These are phyloP conservation scores for Hepsetus odoe DNA, from an alignment of 2,113 vertebrate species.

Conservation along the genomic window DNA sequence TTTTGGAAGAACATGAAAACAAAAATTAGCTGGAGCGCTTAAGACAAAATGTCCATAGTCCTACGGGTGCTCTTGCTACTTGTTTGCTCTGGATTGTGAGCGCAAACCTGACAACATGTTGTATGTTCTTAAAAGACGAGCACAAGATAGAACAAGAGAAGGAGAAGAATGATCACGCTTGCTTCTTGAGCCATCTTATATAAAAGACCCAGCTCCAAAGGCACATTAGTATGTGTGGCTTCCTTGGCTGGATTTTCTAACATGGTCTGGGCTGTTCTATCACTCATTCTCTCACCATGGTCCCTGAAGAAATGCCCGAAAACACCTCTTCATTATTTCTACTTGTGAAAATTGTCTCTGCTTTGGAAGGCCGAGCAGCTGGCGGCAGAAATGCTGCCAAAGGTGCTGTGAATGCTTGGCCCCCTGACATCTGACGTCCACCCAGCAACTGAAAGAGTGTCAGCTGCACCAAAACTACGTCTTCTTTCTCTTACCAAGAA, in stretches of 20 bases:
- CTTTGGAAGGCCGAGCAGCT: slow-evolving; percentile 68
- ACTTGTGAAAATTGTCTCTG: slow-evolving; percentile 72
- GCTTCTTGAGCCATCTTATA: not conserved
- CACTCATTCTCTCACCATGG: not conserved
- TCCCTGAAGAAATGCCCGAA: slow-evolving; percentile 60
- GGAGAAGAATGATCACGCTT: not conserved
- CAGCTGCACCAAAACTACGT: not conserved
- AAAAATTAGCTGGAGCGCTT: slow-evolving; percentile 12
- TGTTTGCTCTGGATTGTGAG: slow-evolving; percentile 5
- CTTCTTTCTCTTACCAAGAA: not conserved
- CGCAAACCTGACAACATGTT: not conserved
- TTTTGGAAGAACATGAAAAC: slow-evolving; percentile 35
- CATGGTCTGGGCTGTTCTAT: slow-evolving; percentile 3
- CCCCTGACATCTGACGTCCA: slow-evolving; percentile 60
- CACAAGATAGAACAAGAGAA: not conserved
- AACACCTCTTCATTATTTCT: slow-evolving; percentile 69
- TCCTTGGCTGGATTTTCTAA: slow-evolving; percentile 2
- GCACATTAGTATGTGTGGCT: slow-evolving; percentile 10
- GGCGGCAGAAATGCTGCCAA: slow-evolving; percentile 67
- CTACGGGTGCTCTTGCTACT: slow-evolving; percentile 5
- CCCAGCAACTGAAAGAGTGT: slow-evolving; percentile 10
- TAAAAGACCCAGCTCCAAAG: not conserved
- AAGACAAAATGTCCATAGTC: not conserved
- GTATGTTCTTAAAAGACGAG: not conserved
- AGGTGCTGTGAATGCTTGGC: slow-evolving; percentile 54